phyloP scores from a whole-genome alignment of 1,140 invertebrate genomes.

The fruit fly (Drosophila melanogaster) region DNA sequence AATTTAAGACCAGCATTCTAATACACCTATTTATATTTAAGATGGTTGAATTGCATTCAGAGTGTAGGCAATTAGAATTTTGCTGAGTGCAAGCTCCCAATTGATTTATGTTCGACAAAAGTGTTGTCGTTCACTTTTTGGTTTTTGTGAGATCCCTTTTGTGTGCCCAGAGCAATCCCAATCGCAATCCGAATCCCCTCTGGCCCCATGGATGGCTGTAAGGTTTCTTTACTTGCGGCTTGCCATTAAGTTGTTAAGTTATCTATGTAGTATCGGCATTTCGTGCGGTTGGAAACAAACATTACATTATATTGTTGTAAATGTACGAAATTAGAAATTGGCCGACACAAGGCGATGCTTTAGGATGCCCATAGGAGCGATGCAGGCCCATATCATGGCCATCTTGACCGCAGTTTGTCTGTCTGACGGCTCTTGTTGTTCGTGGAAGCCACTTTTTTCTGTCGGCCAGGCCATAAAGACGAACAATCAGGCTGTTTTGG shows the following conservation, averaged over 20 bases:
- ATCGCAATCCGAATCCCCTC: constrained; percentile 15
- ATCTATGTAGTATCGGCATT: constrained; percentile 71
- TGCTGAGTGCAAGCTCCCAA: constrained; percentile 3
- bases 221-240: constrained; percentile 66
- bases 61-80: not conserved
- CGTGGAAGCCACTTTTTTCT: constrained; percentile 46
- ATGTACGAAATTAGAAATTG: constrained; percentile 77
- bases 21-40: too few relatives aligned
- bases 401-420: constrained; percentile 66
- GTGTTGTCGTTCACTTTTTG: constrained; percentile 64
- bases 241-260: constrained; percentile 82
- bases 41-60: too few relatives aligned
- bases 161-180: constrained; percentile 13
- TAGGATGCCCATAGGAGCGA: not conserved
- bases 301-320: constrained; percentile 77
- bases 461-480: constrained; percentile 65
- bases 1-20: too few relatives aligned
- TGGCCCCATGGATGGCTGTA: constrained; percentile 27
- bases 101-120: constrained; percentile 67
- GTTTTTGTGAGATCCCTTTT: constrained; percentile 21
- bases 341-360: constrained; percentile 25
- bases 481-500: constrained; percentile 3
- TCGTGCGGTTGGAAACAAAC: constrained; percentile 65
- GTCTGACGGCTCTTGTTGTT: constrained; percentile 39
- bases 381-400: constrained; percentile 16